A percentile compares a stretch with the other conserved stretches of the same genome.
phyloP scores from a whole-genome alignment of 1,140 invertebrate species.

The Octopus sinensis region DNA sequence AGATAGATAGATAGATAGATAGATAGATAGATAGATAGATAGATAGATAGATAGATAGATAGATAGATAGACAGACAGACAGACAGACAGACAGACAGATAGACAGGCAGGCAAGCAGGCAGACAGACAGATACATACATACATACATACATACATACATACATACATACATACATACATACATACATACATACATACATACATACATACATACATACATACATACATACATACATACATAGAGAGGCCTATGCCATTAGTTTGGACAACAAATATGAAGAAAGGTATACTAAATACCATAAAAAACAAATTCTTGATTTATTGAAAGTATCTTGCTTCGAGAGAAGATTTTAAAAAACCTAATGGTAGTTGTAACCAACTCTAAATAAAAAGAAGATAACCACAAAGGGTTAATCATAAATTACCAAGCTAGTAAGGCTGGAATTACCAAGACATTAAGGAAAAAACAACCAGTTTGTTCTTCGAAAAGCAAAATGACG shows the following conservation, averaged over 20 bases:
- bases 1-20: not conserved
- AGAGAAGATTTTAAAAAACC: not conserved
- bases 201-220: constrained; percentile 33
- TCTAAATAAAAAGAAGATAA: not conserved
- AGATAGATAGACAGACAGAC: constrained; percentile 21
- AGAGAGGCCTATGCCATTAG: not conserved
- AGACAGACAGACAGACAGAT: constrained; percentile 22
- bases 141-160: constrained; percentile 21
- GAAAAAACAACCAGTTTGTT: too few species aligned
- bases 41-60: constrained; percentile 11
- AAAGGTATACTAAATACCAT: not conserved
- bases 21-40: not conserved
- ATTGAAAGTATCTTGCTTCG: not conserved
- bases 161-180: constrained; percentile 22
- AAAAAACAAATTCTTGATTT: not conserved
- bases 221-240: constrained; percentile 55
- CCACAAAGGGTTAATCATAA: too few species aligned
- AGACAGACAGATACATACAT: constrained; percentile 20
- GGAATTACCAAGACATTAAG: too few species aligned
- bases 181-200: constrained; percentile 21
- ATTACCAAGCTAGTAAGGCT: too few species aligned
- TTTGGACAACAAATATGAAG: not conserved
- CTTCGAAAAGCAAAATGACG: too few species aligned
- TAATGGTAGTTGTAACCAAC: not conserved
- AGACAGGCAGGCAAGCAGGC: constrained; percentile 17